Percentiles rank a stretch among this genome's conserved stretches.
Conservation (phyloP, 2,113 vertebrate genomes). For the Ctenodactylus gundi region DNA sequence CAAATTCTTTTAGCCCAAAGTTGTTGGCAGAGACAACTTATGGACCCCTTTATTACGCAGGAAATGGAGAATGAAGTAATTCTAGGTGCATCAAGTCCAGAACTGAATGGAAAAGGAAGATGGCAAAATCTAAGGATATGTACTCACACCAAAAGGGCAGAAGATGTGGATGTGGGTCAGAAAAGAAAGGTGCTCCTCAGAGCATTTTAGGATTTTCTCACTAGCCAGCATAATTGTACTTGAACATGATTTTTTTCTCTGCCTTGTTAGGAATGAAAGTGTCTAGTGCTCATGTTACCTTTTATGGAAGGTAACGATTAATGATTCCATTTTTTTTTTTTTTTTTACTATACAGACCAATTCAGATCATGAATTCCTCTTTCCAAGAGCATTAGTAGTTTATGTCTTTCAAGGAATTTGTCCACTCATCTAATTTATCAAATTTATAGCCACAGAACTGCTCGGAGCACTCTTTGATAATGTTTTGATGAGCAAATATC, state of each 20-base stretch:
- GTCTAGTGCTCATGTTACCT: neutral
- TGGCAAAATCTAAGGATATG: neutral
- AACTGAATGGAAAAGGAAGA: neutral
- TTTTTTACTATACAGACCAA: neutral
- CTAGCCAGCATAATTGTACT: neutral
- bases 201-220: neutral
- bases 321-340: neutral
- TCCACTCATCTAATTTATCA: no score
- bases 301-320: neutral
- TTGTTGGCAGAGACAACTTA: neutral
- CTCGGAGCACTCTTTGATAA: no score
- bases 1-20: neutral
- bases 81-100: neutral
- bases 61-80: neutral
- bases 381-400: no score
- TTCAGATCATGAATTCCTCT: neutral
- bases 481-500: no score
- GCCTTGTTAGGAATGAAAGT: neutral
- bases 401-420: no score
- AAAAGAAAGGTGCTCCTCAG: neutral
- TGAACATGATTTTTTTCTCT: neutral
- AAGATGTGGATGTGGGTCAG: neutral
- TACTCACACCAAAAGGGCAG: neutral
- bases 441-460: no score
- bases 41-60: neutral